phyloP scores from a whole-genome alignment of 1,140 invertebrate genomes.

The Leptinotarsa undecemlineata region DNA sequence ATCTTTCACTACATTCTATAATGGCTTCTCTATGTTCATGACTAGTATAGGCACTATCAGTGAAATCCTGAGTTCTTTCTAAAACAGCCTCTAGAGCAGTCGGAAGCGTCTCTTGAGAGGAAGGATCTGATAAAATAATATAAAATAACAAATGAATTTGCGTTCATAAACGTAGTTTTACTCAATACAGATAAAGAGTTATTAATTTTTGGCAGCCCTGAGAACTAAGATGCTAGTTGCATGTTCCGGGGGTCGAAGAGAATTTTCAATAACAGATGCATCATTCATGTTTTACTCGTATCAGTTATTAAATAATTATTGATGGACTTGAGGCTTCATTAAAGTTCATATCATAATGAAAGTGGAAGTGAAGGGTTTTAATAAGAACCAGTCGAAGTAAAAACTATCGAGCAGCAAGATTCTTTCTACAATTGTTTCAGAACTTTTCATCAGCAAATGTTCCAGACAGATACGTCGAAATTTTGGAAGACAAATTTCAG shows the following conservation, averaged over 20 bases:
- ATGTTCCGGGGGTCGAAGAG: too few species aligned
- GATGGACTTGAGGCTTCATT: too few species aligned
- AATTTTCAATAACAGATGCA: too few species aligned
- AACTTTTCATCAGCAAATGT: too few species aligned
- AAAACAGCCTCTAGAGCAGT: constrained; percentile 86
- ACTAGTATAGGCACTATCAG: constrained; percentile 96
- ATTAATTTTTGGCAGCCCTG: too few species aligned
- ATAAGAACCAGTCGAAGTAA: not conserved
- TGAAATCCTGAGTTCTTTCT: constrained; percentile 97
- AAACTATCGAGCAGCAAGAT: not conserved
- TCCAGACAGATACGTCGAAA: too few species aligned
- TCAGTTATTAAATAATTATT: too few species aligned
- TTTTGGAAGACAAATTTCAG: too few species aligned
- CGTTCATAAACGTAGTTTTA: not conserved
- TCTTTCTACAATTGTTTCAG: not conserved
- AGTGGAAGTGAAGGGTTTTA: not conserved
- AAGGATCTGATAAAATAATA: constrained; percentile 56
- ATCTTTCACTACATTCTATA: constrained; percentile 68
- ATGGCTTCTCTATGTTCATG: constrained; percentile 93
- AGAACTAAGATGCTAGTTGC: too few species aligned
- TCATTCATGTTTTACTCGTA: too few species aligned
- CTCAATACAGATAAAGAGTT: not conserved
- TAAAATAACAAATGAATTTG: too few species aligned
- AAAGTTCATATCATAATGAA: not conserved
- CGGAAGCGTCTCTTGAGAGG: constrained; percentile 75